Base-by-base conservation (phyloP, 2,888 invertebrate genomes). In the Amphipyra tragopoginis region DNA sequence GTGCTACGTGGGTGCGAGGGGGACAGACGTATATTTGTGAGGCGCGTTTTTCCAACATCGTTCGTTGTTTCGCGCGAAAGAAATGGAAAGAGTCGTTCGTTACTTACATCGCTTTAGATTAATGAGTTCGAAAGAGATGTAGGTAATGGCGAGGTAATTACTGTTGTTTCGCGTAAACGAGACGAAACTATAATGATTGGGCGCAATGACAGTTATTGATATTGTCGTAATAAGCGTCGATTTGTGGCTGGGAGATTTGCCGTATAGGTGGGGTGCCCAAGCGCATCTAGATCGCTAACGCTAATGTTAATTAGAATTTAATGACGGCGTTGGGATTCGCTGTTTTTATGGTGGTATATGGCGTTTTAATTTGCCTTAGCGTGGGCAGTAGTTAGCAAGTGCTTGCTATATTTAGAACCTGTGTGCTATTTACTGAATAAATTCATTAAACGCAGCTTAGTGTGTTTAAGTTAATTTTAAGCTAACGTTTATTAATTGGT, bases 191-290 rank as follows among this genome's bases (percentile, higher is more conserved):
- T 90, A 87, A 91, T 90, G 91, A 92, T 93, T 90, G 89, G 87
- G 79, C 74, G 86, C 89, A 92, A 90, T 92, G 93, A 93, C 93
- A 93, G 92, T 90, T 92, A 93, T 93, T 93, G 92, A 93, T 93
- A 93, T 87, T 89, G 88, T 89, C 84, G 87, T 90, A 90, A 88
- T 90, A 89, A 86, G 88, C 80, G 86, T 73, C 83, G 86, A 88
- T 88, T 90, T 88, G 88, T 80, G 85, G 81, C 79, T 71, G 81
- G 80, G 86, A 85, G 85, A 88, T 87, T 84, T 83, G 73, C 85
- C 78, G 81, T 77, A 83, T 78, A 83, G 83, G 84, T 83, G 82
- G 81, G 79, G 67, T 83, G 87, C 83, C 88, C 84, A 62, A 78
- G 85, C 84, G 81, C 86, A 86, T 85, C 82, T 72, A 79, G 83